Percentiles rank a stretch among this genome's conserved stretches.
These are phyloP conservation scores for Oreochromis tanganicae DNA, from an alignment of 2,113 vertebrate genomes.

Conservation along the genomic window DNA sequence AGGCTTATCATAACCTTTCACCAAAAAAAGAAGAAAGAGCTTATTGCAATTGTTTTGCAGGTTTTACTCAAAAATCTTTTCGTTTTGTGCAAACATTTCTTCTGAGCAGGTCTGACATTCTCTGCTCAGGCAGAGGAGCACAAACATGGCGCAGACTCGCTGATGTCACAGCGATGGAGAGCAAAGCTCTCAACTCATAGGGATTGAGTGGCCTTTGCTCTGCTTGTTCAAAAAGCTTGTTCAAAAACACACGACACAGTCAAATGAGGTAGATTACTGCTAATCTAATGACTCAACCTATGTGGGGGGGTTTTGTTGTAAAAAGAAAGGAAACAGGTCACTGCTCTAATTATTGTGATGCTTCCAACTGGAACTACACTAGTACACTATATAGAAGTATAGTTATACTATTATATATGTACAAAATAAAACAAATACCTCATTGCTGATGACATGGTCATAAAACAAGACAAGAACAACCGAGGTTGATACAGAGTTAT, in stretches of 20 bases:
- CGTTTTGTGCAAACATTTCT: neutral
- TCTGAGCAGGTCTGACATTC: neutral
- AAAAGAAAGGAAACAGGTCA: neutral
- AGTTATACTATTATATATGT: neutral
- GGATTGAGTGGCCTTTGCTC: neutral
- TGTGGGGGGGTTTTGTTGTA: neutral
- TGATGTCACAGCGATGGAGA: slow-evolving; percentile 13
- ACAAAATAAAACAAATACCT: neutral
- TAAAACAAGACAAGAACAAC: neutral
- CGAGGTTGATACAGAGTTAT: neutral
- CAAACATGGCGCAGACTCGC: slow-evolving; percentile 25
- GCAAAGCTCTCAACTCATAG: neutral
- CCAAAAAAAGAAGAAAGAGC: neutral
- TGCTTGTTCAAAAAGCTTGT: neutral
- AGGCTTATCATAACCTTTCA: neutral
- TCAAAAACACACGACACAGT: neutral
- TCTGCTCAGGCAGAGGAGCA: slow-evolving; percentile 3
- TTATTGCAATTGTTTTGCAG: neutral
- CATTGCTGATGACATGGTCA: neutral
- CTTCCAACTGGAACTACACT: neutral
- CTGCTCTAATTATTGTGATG: neutral
- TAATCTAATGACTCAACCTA: neutral
- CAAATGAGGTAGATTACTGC: neutral
- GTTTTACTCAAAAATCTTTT: neutral
- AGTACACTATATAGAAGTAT: neutral